phyloP scores from a whole-genome alignment of 1,140 invertebrate species.

The Paraescarpia echinospica region DNA sequence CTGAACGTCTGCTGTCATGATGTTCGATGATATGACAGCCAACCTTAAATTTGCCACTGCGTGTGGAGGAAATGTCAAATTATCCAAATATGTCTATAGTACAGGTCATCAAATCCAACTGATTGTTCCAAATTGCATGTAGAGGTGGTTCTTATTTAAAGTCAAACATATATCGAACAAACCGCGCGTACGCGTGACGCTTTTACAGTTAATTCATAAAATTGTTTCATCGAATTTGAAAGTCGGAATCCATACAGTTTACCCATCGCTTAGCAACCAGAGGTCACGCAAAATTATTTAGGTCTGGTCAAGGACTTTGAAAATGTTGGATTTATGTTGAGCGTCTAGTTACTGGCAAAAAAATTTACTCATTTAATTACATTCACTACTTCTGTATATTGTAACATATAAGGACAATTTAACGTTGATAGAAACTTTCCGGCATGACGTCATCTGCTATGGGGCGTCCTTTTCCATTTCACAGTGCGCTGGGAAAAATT shows the following conservation, averaged over 20 bases:
- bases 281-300: background rate
- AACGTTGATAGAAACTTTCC: background rate
- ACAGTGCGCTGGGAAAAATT: background rate
- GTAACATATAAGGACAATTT: background rate
- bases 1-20: background rate
- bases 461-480: slow-evolving; percentile 3
- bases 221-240: slow-evolving; percentile 1
- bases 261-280: background rate
- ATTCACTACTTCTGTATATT: background rate
- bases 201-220: background rate
- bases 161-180: background rate
- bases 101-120: background rate
- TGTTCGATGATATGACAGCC: background rate
- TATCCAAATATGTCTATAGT: background rate
- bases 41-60: background rate
- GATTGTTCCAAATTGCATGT: background rate
- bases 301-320: background rate
- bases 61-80: background rate
- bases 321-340: background rate
- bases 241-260: background rate
- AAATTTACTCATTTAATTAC: background rate
- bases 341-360: background rate
- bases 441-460: background rate
- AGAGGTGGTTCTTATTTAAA: background rate
- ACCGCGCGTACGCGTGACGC: background rate